These are phyloP conservation scores for Cyphomyrmex costatus DNA, from an alignment of 1,140 invertebrate species.

Conservation along the genomic window DNA sequence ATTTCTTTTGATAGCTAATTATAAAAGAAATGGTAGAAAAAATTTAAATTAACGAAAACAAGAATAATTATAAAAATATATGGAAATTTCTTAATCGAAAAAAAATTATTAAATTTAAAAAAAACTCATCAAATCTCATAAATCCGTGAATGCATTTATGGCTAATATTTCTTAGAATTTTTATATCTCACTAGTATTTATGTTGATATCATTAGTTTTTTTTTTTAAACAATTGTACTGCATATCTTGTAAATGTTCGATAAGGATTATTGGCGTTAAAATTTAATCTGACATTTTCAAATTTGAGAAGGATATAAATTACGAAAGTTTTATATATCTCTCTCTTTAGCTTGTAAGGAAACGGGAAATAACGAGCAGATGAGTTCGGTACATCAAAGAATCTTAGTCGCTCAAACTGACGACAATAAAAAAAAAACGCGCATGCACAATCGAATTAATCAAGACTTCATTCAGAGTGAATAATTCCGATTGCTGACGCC, in stretches of 20 bases:
- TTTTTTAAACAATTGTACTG: not conserved
- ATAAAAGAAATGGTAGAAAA: not conserved
- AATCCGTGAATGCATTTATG: not conserved
- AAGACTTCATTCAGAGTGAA: constrained; percentile 28
- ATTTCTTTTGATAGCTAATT: constrained; percentile 6
- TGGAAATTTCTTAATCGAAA: not conserved
- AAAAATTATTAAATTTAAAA: not conserved
- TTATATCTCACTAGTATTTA: not conserved
- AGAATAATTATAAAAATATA: not conserved
- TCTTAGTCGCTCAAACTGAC: not conserved
- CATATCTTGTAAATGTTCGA: not conserved
- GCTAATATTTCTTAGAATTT: not conserved
- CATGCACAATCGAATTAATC: constrained; percentile 52
- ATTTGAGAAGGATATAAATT: not conserved
- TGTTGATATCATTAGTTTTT: not conserved
- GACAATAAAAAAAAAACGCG: not conserved
- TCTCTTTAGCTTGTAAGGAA: not conserved
- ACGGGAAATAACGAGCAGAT: not conserved
- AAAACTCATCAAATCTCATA: not conserved
- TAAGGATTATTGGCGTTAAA: not conserved
- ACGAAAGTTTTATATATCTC: not conserved
- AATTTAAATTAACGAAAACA: not conserved
- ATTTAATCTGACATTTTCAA: not conserved
- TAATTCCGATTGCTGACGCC: constrained; percentile 38
- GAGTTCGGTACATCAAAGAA: constrained; percentile 35